Evolutionary conservation across 1,140 invertebrate genomes (phyloP), one percentile per base, ranked within the genome.

Genomic region (Lutraria rhynchaena): DNA sequence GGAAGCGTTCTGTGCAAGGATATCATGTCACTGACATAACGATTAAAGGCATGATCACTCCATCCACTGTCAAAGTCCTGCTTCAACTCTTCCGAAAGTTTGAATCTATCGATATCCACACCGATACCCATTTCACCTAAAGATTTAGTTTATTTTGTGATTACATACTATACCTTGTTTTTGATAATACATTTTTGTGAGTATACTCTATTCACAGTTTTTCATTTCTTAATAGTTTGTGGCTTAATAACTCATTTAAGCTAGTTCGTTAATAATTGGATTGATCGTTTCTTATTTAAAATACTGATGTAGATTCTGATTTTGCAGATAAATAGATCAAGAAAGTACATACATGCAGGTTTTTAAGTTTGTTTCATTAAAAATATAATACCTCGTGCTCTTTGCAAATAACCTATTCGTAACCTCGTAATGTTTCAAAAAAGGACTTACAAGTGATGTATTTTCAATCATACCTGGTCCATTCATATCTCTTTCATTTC

Each of bases 41-140:
- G 98, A 94, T 99, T 99, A 93, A 99, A 99, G 9, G 98, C 98
- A 93, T 99, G 99, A 89, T 98, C 97, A 89, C 95, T 93, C 97
- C 98, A 99, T 17, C 98, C 98, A 82, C 97, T 95, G 81, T 98
- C 96, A n/a, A 98, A 97, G 71, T 97, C 94, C 86, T 95, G 95
- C 89, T 97, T 96, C 83, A 97, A 95, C 77, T 98, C 97, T 0
- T 94, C 94, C 67, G 95, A 93, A 84, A 99, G 93, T 63, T 89
- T 87, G 88, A 98, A 96, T 82, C 95, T 94, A 13, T 97, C 96
- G 69, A 99, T 93, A 11, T 95, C 93, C 1, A 99, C 97, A 0
- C 97, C 95, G 92, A 95, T 95, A 27, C 98, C 98, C 94, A 96
- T 95, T 92, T 98, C 97, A 29, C 94, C 94, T 80, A 91, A n/a